A percentile compares a stretch with the other conserved stretches of the same genome.
Conservation (phyloP, 2,113 vertebrate genomes). For the Bostrychus sinensis region DNA sequence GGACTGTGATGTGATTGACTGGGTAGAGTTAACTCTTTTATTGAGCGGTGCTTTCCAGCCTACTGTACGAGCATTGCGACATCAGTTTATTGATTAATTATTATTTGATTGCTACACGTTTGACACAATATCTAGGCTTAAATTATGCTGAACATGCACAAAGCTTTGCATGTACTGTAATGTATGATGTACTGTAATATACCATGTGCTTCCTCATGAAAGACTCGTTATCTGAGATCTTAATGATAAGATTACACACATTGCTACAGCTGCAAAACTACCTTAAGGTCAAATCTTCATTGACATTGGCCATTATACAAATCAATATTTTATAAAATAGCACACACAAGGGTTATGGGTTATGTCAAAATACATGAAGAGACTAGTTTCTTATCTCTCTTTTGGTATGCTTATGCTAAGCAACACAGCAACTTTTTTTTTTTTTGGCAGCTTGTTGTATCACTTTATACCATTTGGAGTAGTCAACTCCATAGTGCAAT, state of each 20-base stretch:
- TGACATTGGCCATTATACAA: background rate
- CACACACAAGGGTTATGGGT: background rate
- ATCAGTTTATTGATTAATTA: no score
- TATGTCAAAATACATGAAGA: background rate
- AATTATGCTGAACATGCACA: background rate
- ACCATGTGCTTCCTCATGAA: background rate
- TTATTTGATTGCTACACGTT: no score
- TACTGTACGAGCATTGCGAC: no score
- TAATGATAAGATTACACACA: background rate
- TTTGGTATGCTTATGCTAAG: no score
- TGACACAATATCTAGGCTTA: constrained; percentile 14
- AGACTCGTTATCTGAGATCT: constrained; percentile 7
- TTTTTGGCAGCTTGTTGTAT: no score
- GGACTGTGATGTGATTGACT: no score
- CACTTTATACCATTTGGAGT: no score
- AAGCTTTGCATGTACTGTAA: background rate
- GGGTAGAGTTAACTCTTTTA: no score
- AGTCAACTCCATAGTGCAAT: no score
- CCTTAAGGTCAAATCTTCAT: constrained; percentile 1
- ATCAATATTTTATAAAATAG: background rate
- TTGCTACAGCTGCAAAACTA: constrained; percentile 1
- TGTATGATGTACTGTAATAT: no score
- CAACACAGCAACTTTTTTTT: no score
- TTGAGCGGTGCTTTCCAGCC: no score
- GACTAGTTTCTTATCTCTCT: background rate